Conservation (phyloP, 2,797 vertebrate species). For the Helicolenus hilgendorfi region DNA sequence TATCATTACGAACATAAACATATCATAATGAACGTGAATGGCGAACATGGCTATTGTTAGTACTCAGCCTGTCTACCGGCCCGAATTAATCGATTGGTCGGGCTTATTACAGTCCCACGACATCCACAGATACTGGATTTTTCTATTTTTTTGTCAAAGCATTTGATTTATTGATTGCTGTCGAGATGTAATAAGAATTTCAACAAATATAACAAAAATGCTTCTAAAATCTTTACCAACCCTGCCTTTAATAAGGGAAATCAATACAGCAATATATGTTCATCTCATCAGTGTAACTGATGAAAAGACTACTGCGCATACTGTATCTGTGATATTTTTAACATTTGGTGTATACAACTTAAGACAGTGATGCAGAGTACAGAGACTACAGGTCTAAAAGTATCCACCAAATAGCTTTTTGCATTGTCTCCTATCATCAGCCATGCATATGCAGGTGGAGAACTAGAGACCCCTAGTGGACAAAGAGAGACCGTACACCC, state of each 20-base stretch:
- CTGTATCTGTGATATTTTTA: not conserved
- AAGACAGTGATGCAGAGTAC: not conserved
- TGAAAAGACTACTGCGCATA: not conserved
- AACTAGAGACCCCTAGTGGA: conserved; percentile 83
- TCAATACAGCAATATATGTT: not conserved
- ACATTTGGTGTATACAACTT: not conserved
- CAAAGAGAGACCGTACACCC: conserved; percentile 24
- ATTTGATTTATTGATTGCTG: too few relatives aligned
- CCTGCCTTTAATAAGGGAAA: not conserved
- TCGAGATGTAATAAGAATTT: too few relatives aligned
- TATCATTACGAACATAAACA: too few relatives aligned
- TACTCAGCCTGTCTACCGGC: too few relatives aligned
- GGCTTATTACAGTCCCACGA: too few relatives aligned
- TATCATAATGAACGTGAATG: too few relatives aligned
- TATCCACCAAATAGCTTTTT: not conserved
- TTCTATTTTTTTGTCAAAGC: too few relatives aligned
- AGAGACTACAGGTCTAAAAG: conserved; percentile 2
- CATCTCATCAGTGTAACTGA: not conserved
- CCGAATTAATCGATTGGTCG: too few relatives aligned
- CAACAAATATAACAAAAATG: too few relatives aligned
- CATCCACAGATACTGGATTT: too few relatives aligned
- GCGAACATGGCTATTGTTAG: too few relatives aligned
- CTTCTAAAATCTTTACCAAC: too few relatives aligned
- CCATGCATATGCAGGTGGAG: not conserved
- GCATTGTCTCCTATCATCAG: not conserved